A percentile compares a stretch with the other conserved stretches of the same genome.
phyloP scores from a whole-genome alignment of 2,113 vertebrate genomes.

The Actinemys pallida region DNA sequence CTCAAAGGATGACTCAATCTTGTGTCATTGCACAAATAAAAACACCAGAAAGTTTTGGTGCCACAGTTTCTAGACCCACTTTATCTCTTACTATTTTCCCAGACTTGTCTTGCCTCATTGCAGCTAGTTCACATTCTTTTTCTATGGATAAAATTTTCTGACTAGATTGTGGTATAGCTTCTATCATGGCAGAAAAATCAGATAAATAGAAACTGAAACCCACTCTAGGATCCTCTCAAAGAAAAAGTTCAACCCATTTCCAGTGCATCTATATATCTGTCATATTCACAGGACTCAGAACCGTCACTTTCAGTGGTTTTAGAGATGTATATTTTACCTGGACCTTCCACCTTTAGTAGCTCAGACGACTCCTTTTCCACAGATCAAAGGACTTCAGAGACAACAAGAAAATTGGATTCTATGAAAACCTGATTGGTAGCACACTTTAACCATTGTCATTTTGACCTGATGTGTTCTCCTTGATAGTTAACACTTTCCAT shows the following conservation, averaged over 20 bases:
- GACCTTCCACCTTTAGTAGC: background rate
- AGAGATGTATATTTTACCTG: background rate
- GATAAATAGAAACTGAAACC: background rate
- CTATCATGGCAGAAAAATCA: background rate
- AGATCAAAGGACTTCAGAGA: background rate
- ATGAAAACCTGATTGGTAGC: slow-evolving; percentile 13
- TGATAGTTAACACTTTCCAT: background rate
- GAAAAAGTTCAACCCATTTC: background rate
- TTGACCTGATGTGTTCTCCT: background rate
- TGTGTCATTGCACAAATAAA: background rate
- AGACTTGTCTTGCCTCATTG: background rate
- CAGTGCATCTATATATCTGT: background rate
- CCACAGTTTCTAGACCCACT: background rate
- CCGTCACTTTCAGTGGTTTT: background rate
- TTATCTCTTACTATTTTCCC: background rate
- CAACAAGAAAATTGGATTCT: background rate
- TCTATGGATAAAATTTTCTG: background rate
- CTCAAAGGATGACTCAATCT: background rate
- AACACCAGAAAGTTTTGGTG: background rate
- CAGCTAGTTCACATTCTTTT: background rate
- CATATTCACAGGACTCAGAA: background rate
- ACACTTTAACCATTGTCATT: background rate
- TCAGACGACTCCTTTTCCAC: background rate
- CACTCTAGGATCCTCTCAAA: background rate
- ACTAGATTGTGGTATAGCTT: background rate